Base-by-base conservation (phyloP, 2,113 vertebrate genomes). In the Taurulus bubalis region DNA sequence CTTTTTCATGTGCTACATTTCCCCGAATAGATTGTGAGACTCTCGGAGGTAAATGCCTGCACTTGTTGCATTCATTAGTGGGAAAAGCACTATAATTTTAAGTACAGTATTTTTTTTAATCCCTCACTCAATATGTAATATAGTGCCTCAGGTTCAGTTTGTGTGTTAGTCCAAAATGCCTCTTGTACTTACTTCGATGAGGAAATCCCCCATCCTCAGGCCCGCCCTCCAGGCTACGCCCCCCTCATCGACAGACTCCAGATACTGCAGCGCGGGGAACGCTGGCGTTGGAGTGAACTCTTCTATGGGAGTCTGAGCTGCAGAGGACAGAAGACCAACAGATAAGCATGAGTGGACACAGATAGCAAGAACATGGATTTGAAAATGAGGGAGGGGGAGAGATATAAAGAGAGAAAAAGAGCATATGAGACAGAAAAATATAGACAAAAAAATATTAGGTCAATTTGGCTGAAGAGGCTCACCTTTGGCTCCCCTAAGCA, bases 401-500 rank as follows among this genome's bases (percentile, higher is more conserved):
- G 8, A 69, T 70, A 34, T 59, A 51, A 24, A 68, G 30, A 4
- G 26, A 55, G 18, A 74, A 26, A 69, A 36, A n/a, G 3, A 45
- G 26, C 59, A 63, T 15, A 56, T 51, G 55, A 77, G 40, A 81
- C 42, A 30, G 26, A 65, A 32, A 83, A 53, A 18, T 42, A 70
- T 26, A 59, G 10, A 32, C 4, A 6, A 20, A 51, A 36, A 28
- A 47, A 49, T 51, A 34, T 14, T 12, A 64, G 22, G 32, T 47
- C 7, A 60, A 65, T 71, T 63, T 40, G 47, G 16, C 3, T 64
- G 49, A 60, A 34, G 32, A 75, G 7, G 59, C 80, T 94, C 91
- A 99, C 98, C 98, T 98, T 99, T 99, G 75, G 98, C 98, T 95
- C 98, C 98, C 89, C 98, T 94, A 87, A 99, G 98, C 89, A 99